phyloP scores from a whole-genome alignment of 2,113 vertebrate genomes.

The Pantherophis guttatus region DNA sequence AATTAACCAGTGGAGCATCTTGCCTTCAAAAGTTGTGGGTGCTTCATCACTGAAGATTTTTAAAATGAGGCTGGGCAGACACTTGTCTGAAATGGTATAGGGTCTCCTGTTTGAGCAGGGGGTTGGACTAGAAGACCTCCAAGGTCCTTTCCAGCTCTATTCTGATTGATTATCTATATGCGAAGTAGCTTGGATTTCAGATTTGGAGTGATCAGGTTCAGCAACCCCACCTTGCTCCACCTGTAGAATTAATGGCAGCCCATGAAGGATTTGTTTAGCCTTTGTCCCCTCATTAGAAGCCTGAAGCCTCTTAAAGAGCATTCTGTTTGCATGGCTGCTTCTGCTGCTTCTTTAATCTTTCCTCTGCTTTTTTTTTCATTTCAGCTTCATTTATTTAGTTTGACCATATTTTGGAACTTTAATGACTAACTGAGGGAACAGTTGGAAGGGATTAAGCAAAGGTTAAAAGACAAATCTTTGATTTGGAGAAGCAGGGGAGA shows the following conservation, averaged over 20 bases:
- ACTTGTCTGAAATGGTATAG: too few species aligned
- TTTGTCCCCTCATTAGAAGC: conserved; percentile 37
- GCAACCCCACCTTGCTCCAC: neutral
- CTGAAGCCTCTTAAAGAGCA: conserved; percentile 10
- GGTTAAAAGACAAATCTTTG: conserved; percentile 36
- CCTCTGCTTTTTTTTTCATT: conserved; percentile 28
- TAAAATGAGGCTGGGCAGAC: too few species aligned
- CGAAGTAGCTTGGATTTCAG: neutral
- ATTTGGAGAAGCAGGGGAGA: neutral
- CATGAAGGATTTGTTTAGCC: conserved; percentile 41
- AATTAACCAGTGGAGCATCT: too few species aligned
- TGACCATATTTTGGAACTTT: conserved; percentile 51
- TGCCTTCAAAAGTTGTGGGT: too few species aligned
- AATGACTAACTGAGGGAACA: conserved; percentile 45
- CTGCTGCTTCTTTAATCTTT: conserved; percentile 57
- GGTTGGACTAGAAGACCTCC: too few species aligned
- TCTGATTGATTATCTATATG: neutral
- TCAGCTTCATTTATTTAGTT: conserved; percentile 54
- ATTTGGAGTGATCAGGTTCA: neutral
- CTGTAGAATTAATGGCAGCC: conserved; percentile 31
- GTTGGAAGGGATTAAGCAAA: conserved; percentile 50
- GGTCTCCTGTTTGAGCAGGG: too few species aligned
- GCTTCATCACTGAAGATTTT: too few species aligned
- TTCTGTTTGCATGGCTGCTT: conserved; percentile 48
- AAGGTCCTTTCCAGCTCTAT: too few species aligned